Base-by-base conservation (phyloP, 2,113 vertebrate species). In the Grantiella picta region DNA sequence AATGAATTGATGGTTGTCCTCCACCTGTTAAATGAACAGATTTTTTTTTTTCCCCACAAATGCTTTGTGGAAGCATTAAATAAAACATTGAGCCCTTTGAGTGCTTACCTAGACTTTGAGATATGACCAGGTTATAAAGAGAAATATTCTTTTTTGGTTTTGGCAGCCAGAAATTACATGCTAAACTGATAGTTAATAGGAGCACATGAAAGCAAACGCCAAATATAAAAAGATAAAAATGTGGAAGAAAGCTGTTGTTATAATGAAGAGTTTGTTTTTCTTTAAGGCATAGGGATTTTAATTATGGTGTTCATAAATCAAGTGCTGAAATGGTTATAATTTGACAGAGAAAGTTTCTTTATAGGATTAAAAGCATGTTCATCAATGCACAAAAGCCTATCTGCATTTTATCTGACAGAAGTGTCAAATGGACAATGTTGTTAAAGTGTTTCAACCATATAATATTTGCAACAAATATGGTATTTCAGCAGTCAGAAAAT, bases 401-500 rank as follows among this genome's bases (percentile, higher is more conserved):
- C 93, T 97, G 71, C 88, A 60, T 97, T 96, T 96, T 94, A 96
- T 97, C 88, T 92, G 71, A 91, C 91, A 92, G 80, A 86, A 91
- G n/a, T 21, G 68, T 93, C 94, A 91, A 92, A 88, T 93, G 94
- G 94, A 94, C 90, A 89, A 78, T 94, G 89, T 88, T 92, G 94
- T 97, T 94, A 33, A 82, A 88, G 73, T 71, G 86, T 81, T 93
- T 93, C 95, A 96, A 96, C 88, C 63, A 23, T 92, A 81, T 94
- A 92, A 73, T 96, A 94, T 96, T 97, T 95, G 97, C 95, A 95
- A 97, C 94, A 94, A 95, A 92, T 95, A 92, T 87, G 90, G 44
- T 96, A 96, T 98, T 97, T 98, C 95, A 97, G 95, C 92, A 79
- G 90, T 92, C 92, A 97, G 96, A 97, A 97, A 98, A 98, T 97